Conservation (phyloP, 1,140 invertebrate species). For the Zaprionus vittiger region DNA sequence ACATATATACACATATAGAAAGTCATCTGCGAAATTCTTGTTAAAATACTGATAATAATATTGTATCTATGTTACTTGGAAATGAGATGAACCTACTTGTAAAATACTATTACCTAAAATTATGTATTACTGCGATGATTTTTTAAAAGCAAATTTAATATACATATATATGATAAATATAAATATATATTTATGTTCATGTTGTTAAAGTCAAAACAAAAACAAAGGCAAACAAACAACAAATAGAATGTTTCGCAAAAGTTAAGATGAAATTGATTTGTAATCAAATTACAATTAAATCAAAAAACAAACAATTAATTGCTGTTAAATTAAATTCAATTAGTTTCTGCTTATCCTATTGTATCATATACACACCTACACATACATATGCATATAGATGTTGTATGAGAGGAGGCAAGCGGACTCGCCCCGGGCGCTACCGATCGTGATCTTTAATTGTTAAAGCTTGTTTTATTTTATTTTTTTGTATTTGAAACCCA, state of each 20-base stretch:
- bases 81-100: slow-evolving; percentile 64
- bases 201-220: slow-evolving; percentile 69
- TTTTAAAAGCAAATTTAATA: slow-evolving; percentile 61
- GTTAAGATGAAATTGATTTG: slow-evolving; percentile 61
- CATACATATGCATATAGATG: background rate
- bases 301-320: slow-evolving; percentile 49
- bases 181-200: slow-evolving; percentile 76
- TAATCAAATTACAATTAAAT: slow-evolving; percentile 77
- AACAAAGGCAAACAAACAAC: slow-evolving; percentile 37
- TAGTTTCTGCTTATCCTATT: slow-evolving; percentile 29
- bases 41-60: slow-evolving; percentile 73
- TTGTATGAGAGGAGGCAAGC: background rate
- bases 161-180: slow-evolving; percentile 51
- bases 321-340: slow-evolving; percentile 60
- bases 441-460: slow-evolving; percentile 35
- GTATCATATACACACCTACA: slow-evolving; percentile 8
- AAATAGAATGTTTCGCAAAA: slow-evolving; percentile 37
- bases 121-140: slow-evolving; percentile 71
- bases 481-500: background rate
- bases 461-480: slow-evolving; percentile 19
- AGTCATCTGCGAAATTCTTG: slow-evolving; percentile 70
- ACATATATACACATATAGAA: slow-evolving; percentile 29
- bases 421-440: slow-evolving; percentile 3
- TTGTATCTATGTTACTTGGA: slow-evolving; percentile 72
- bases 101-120: slow-evolving; percentile 76